These are phyloP conservation scores for Oeneis ivallda DNA, from an alignment of 2,888 invertebrate genomes.

Conservation along the genomic window DNA sequence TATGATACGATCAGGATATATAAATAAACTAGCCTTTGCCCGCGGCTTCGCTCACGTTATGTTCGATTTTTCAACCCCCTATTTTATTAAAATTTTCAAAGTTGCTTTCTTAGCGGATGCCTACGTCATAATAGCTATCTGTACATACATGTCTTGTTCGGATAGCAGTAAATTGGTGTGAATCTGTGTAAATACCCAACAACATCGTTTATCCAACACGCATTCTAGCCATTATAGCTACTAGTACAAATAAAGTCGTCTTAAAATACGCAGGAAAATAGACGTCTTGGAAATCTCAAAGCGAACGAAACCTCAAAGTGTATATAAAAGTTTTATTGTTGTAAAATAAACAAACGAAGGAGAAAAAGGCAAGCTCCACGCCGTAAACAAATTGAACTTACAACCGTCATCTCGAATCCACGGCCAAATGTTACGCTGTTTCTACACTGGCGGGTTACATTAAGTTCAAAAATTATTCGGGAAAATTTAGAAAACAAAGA, in stretches of 20 bases:
- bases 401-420: slow-evolving; percentile 21
- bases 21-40: no score
- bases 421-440: slow-evolving; percentile 5
- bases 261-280: slow-evolving; percentile 6
- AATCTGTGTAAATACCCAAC: no score
- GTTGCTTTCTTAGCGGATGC: no score
- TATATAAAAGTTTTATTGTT: slow-evolving; percentile 21
- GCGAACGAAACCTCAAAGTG: slow-evolving; percentile 11
- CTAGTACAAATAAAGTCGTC: not conserved
- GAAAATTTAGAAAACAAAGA: no score
- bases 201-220: not conserved
- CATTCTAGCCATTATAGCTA: not conserved
- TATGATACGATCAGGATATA: no score
- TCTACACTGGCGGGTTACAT: not conserved
- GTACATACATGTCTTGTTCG: no score
- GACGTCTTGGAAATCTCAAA: slow-evolving; percentile 11
- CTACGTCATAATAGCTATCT: no score
- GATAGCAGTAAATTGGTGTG: no score
- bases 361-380: slow-evolving; percentile 16
- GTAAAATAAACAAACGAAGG: slow-evolving; percentile 21
- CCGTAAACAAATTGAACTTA: slow-evolving; percentile 25
- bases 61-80: no score
- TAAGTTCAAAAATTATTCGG: no score
- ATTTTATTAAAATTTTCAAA: no score
- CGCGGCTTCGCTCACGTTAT: no score